phyloP scores from a whole-genome alignment of 2,113 vertebrate species.

The Paracanthobrama guichenoti region DNA sequence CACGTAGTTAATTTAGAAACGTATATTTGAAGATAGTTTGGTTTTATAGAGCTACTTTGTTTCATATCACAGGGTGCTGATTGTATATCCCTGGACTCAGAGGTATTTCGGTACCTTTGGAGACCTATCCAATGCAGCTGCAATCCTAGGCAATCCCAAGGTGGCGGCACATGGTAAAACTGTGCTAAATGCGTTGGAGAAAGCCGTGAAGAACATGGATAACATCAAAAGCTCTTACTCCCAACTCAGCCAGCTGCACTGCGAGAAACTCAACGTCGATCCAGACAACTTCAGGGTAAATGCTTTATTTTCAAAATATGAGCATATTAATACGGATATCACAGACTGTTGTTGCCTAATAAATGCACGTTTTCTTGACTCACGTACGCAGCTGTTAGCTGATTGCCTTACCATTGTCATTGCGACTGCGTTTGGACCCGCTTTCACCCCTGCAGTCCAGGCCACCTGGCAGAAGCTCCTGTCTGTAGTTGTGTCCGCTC shows the following conservation, averaged over 20 bases:
- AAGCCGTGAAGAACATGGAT: constrained; percentile 75
- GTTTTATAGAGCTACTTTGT: not conserved
- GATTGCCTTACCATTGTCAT: constrained; percentile 55
- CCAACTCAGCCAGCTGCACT: constrained; percentile 79
- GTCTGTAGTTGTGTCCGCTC: constrained; percentile 67
- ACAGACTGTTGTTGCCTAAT: not conserved
- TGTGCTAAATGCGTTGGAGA: constrained; percentile 73
- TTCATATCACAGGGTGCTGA: constrained; percentile 64
- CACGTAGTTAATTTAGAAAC: not conserved
- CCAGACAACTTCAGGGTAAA: constrained; percentile 86
- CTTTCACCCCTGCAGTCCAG: constrained; percentile 67
- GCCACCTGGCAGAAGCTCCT: constrained; percentile 75
- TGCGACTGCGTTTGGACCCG: constrained; percentile 33
- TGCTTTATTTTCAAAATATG: not conserved
- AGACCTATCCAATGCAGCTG: constrained; percentile 70
- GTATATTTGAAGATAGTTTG: not conserved
- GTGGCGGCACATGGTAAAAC: constrained; percentile 75
- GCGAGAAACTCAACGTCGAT: constrained; percentile 81
- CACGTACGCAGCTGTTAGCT: constrained; percentile 51
- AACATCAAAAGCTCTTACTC: constrained; percentile 66
- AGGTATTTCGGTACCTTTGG: constrained; percentile 71
- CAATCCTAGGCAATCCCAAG: constrained; percentile 71
- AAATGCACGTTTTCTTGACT: not conserved
- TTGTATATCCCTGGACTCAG: constrained; percentile 83
- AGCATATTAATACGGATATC: not conserved